phyloP scores from a whole-genome alignment of 2,797 vertebrate genomes.

The Melanotaenia trifasciata region DNA sequence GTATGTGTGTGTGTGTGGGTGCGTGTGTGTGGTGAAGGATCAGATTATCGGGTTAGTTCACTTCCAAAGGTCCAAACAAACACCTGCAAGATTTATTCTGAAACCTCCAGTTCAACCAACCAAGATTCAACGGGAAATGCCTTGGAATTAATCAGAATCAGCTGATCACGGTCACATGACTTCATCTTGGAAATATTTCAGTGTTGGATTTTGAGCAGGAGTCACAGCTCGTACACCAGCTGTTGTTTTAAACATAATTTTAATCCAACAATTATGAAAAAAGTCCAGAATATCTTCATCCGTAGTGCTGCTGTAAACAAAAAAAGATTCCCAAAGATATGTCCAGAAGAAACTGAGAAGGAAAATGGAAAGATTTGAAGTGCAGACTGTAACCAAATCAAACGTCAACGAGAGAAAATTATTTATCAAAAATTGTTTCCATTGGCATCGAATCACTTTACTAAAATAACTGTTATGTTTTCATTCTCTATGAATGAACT shows the following conservation, averaged over 20 bases:
- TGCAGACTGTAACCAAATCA: too few species aligned
- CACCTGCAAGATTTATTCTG: neutral
- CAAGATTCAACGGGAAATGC: conserved; percentile 8
- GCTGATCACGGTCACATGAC: conserved; percentile 27
- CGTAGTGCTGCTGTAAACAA: too few species aligned
- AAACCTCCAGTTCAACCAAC: neutral
- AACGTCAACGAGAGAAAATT: too few species aligned
- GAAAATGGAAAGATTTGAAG: too few species aligned
- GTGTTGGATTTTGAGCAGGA: neutral
- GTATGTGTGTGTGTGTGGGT: conserved; percentile 12
- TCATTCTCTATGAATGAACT: too few species aligned
- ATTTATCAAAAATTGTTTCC: too few species aligned
- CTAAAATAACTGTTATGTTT: too few species aligned
- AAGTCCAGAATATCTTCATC: too few species aligned
- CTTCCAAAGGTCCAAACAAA: conserved; percentile 1
- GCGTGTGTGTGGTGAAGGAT: conserved; percentile 1
- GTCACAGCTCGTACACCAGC: neutral
- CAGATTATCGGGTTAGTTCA: conserved; percentile 18
- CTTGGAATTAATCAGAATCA: conserved; percentile 4
- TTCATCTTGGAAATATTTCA: neutral
- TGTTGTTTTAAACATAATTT: neutral
- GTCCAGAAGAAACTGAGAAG: too few species aligned
- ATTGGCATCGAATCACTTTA: too few species aligned
- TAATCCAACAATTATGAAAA: neutral
- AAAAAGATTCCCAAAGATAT: too few species aligned